phyloP scores from a whole-genome alignment of 2,888 invertebrate species.

The Drosophila putrida region DNA sequence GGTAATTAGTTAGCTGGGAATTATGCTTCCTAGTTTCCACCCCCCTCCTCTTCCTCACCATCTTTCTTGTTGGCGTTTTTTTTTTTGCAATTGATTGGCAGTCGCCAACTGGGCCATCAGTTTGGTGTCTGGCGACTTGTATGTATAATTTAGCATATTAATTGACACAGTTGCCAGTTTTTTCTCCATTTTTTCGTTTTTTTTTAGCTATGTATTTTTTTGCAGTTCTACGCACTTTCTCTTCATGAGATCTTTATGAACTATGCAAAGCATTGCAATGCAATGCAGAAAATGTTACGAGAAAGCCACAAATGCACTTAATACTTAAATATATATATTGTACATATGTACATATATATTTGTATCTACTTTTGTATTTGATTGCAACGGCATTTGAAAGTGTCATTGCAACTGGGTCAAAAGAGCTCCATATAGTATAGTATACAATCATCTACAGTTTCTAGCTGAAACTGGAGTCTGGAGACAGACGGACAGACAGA shows the following conservation, averaged over 20 bases:
- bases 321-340: constrained; percentile 56
- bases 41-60: background rate
- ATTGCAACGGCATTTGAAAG: constrained; percentile 74
- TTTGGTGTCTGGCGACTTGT: constrained; percentile 56
- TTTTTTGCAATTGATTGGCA: constrained; percentile 76
- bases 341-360: background rate
- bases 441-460: constrained; percentile 17
- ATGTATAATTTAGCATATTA: constrained; percentile 81
- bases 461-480: constrained; percentile 29
- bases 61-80: constrained; percentile 3
- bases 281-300: constrained; percentile 65
- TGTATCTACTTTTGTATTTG: constrained; percentile 52
- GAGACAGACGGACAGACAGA: constrained; percentile 2
- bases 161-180: constrained; percentile 77
- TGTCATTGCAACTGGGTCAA: constrained; percentile 73
- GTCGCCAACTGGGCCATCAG: constrained; percentile 75
- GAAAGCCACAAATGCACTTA: constrained; percentile 76
- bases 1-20: constrained; percentile 82
- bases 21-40: constrained; percentile 81
- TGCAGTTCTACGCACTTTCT: constrained; percentile 78
- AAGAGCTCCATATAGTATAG: constrained; percentile 9
- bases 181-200: constrained; percentile 26
- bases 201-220: constrained; percentile 8
- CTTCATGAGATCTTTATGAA: constrained; percentile 76
- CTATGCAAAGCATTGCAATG: constrained; percentile 70